phyloP scores from a whole-genome alignment of 2,113 vertebrate species.

The Notothenia coriiceps region DNA sequence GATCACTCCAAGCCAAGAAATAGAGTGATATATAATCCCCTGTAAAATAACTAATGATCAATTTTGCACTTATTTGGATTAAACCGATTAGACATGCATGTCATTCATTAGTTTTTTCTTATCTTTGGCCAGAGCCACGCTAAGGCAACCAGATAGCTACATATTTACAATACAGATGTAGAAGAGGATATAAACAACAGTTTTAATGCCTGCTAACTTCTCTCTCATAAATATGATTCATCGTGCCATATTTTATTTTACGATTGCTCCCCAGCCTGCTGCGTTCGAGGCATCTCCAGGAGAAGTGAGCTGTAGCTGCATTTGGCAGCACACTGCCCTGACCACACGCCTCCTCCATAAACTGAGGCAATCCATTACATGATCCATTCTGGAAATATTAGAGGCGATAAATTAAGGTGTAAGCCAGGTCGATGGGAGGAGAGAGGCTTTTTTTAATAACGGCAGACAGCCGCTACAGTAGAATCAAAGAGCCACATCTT shows the following conservation, averaged over 20 bases:
- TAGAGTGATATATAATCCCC: neutral
- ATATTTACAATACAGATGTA: neutral
- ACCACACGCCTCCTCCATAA: slow-evolving; percentile 23
- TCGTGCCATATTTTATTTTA: slow-evolving; percentile 13
- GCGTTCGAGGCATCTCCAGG: slow-evolving; percentile 12
- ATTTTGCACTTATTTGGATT: neutral
- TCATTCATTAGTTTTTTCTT: too few relatives aligned
- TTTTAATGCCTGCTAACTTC: slow-evolving; percentile 3
- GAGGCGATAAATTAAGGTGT: slow-evolving; percentile 24
- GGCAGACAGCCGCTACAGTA: neutral
- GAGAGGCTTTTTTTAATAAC: slow-evolving; percentile 18
- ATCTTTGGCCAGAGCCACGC: neutral
- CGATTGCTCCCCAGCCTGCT: slow-evolving; percentile 22
- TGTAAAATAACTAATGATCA: neutral
- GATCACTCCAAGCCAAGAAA: neutral
- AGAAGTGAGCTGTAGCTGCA: slow-evolving; percentile 19
- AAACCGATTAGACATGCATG: neutral
- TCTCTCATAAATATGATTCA: slow-evolving; percentile 39
- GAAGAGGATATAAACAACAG: neutral
- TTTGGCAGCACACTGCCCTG: slow-evolving; percentile 26
- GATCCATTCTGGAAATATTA: slow-evolving; percentile 39
- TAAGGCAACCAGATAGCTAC: neutral
- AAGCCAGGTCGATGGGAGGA: neutral
- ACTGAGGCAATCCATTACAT: slow-evolving; percentile 26
- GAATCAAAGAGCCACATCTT: slow-evolving; percentile 1